Conservation (phyloP, 2,113 vertebrate genomes). For the Indicator maculatus region DNA sequence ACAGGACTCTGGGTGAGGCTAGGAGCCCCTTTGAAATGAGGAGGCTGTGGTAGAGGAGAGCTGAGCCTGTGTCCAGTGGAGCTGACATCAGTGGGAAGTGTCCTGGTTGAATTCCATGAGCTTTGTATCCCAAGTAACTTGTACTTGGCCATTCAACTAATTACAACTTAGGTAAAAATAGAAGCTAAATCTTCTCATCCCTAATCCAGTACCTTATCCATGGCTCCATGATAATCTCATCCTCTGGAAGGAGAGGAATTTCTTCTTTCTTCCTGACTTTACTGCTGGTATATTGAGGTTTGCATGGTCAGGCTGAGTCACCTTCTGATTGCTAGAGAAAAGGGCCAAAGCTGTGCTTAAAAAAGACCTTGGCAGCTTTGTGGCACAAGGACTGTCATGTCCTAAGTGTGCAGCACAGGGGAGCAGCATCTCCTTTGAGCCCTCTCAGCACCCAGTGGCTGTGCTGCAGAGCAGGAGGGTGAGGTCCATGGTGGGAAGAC, state of each 20-base stretch:
- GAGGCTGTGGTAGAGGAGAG: not conserved
- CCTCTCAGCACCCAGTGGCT: not conserved
- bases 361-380: no score
- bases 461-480: not conserved
- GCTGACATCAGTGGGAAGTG: not conserved
- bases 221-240: not conserved
- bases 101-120: not conserved
- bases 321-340: not conserved
- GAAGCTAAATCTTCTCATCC: constrained; percentile 36
- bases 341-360: not conserved
- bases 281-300: not conserved
- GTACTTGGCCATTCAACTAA: not conserved
- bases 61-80: not conserved
- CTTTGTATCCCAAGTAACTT: not conserved
- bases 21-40: not conserved
- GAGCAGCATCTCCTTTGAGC: not conserved
- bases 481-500: not conserved
- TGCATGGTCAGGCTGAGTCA: not conserved
- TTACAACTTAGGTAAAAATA: constrained; percentile 4
- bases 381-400: not conserved
- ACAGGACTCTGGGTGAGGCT: not conserved
- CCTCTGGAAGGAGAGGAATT: not conserved
- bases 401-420: fast-evolving
- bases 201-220: constrained; percentile 12
- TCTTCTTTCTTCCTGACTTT: not conserved